Evolutionary conservation across 2,888 invertebrate genomes (phyloP), one percentile per base, ranked within the genome.

Genomic region (Lasioglossum leucozonium): DNA sequence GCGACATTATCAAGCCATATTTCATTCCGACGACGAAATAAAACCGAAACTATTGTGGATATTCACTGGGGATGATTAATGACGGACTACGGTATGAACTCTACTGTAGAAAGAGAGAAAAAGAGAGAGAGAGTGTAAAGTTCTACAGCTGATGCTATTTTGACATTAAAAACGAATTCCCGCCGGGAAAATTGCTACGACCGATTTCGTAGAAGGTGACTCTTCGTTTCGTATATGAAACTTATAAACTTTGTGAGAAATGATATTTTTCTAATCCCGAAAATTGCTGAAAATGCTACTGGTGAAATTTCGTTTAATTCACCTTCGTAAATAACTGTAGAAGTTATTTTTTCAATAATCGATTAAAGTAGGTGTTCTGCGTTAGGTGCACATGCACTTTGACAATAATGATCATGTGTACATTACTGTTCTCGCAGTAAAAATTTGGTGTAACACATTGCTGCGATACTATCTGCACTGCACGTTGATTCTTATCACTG

Each of bases 1-100:
- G 37, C 30, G 62, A 44, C 44, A 44, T 34, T 44, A 37, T 55
- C 74, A 6, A 51, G 67, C 34, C 40, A 51, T 80, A 80, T 80
- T 80, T 80, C 74, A 69, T 40, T 69, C 0, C 37, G 1, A n/a
- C 40, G 69, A 69, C 22, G 40, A 40, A 40, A 69, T 69, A 69
- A 40, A 69, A 69, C 69, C 22, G 67, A 67, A 37, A 37, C 34
- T 67, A 37, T 37, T 67, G 67, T 67, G 67, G 67, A 69, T n/a
- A 69, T 69, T 22, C 37, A 37, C 40, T 69, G n/a, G 34, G 55
- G 4, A 40, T 40, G 69, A 40, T 69, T 69, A 69, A 69, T 40
- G 69, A n/a, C 11, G n/a, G n/a, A 0, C 37, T 2, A 22, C 16
- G 18, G 16, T 65, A 30, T 37, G 22, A 65, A 30, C 30, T n/a